Base-by-base conservation (phyloP, 2,113 vertebrate genomes). In the Aleadryas rufinucha region DNA sequence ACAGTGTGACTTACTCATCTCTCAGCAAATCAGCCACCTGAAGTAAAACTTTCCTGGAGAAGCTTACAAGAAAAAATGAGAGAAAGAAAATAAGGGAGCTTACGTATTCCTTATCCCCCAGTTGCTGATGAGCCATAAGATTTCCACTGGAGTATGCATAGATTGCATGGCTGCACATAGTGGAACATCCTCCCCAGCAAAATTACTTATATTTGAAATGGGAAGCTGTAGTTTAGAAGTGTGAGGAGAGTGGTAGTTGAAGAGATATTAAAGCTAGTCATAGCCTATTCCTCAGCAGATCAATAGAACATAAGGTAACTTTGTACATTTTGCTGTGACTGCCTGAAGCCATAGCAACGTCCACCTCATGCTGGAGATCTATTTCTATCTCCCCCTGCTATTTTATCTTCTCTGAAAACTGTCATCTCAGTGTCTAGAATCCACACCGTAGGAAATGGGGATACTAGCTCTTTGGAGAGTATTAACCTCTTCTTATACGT, bases 271-370 rank as follows among this genome's bases (percentile, higher is more conserved):
- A 86, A 95, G 23, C 31, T 90, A 68, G 88, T 95, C 33, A 66
- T 95, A 87, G 70, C 47, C 31, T 66, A 45, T 89, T 97, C 57
- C 79, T 68, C 82, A 91, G 42, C 17, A 93, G 84, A 95, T 94
- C 77, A 95, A 71, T 81, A 75, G 65, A 95, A 89, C 92, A 84
- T 79, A 92, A 85, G 71, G 80, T 66, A 87, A 87, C 59, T 89
- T 91, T 75, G 42, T 90, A 77, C 33, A 82, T 94, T 91, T 94
- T 93, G 26, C 72, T 76, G 50, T 68, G 83, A 76, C 68, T 87
- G 69, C 66, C 94, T 93, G 92, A 91, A 96, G 90, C 63, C 90
- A 93, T 94, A 90, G 84, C 65, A 97, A 93, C 90, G 93, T 82
- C 47, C 39, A 60, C 69, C 47, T 92, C 61, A 79, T 88, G 49